Evolutionary conservation across 2,888 invertebrate genomes (phyloP).

Genomic region (Lagria hirta): DNA sequence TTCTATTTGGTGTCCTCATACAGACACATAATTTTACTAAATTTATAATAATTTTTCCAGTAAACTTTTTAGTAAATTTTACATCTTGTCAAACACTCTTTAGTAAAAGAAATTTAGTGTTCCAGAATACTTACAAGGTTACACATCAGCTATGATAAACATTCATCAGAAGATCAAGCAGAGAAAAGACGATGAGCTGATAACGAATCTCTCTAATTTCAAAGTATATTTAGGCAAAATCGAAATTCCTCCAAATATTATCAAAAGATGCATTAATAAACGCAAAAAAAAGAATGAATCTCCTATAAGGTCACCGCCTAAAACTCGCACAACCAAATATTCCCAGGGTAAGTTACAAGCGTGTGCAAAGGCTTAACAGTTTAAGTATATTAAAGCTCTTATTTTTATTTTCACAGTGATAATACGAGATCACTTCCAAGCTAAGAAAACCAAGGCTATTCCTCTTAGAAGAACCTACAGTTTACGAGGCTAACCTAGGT

Average conservation of each 20-base stretch:
- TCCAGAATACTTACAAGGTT: conserved; percentile 48
- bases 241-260: neutral
- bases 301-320: conserved; percentile 2
- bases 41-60: too few species aligned
- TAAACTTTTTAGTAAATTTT: too few species aligned
- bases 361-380: too few species aligned
- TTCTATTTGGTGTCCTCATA: too few species aligned
- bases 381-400: too few species aligned
- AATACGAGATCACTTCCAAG: conserved; percentile 1
- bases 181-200: conserved; percentile 44
- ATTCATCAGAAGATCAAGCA: conserved; percentile 57
- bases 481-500: conserved; percentile 39
- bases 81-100: too few species aligned
- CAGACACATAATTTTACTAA: too few species aligned
- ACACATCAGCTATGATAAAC: conserved; percentile 62
- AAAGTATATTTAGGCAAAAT: neutral
- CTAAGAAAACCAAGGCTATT: conserved; percentile 30
- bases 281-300: conserved; percentile 14
- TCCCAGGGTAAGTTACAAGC: conserved; percentile 1
- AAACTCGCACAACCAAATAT: conserved; percentile 5
- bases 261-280: conserved; percentile 4
- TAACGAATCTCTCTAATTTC: conserved; percentile 11
- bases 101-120: too few species aligned
- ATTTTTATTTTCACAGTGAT: conserved; percentile 4
- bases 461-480: conserved; percentile 40